Conservation (phyloP, 2,113 vertebrate genomes). For the Aplodontia rufa region DNA sequence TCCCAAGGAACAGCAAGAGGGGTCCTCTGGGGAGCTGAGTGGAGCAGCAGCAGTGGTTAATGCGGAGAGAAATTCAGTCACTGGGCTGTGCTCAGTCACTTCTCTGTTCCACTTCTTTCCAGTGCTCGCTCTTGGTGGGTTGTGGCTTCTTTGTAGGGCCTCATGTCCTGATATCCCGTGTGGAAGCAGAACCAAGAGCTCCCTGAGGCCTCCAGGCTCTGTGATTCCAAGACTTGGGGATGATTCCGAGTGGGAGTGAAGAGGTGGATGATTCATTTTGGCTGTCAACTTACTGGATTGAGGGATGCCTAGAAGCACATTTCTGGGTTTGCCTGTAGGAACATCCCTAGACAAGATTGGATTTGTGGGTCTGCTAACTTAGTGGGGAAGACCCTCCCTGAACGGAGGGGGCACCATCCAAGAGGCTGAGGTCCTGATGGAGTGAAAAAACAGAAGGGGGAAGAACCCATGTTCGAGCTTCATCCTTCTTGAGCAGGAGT, state of each 20-base stretch:
- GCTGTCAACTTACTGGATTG: neutral
- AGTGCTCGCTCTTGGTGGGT: neutral
- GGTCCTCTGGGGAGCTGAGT: no score
- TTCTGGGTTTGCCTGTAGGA: neutral
- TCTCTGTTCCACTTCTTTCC: neutral
- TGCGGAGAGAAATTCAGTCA: neutral
- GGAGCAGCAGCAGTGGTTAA: accelerated
- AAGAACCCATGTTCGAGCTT: accelerated
- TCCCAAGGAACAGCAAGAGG: neutral
- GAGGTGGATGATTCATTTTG: no score
- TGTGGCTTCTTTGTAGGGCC: neutral
- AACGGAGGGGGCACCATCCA: accelerated
- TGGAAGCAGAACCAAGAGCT: neutral
- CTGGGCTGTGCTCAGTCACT: accelerated
- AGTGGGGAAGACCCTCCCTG: neutral
- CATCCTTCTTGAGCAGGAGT: neutral
- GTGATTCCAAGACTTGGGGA: neutral
- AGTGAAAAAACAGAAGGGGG: neutral
- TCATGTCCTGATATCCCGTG: accelerated
- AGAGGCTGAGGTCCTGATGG: neutral
- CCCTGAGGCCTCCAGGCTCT: neutral
- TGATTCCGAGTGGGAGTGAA: neutral
- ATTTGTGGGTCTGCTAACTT: neutral
- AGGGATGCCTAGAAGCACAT: no score
- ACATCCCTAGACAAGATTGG: neutral